A percentile compares a stretch with the other conserved stretches of the same genome.
Evolutionary conservation across 2,888 invertebrate genomes (phyloP).

Genomic region (Rotaria macrura): DNA sequence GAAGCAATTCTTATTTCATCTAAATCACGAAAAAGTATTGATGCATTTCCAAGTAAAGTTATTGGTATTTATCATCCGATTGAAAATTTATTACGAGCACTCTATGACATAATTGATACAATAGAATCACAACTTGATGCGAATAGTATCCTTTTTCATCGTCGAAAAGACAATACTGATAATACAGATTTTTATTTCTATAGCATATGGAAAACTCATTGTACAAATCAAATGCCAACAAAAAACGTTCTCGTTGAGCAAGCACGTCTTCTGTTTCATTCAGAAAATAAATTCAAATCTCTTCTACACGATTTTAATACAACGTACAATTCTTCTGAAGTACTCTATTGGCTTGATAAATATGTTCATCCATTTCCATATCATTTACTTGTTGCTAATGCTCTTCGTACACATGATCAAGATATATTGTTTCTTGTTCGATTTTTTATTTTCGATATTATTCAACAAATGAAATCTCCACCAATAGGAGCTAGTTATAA

Average conservation of each 20-base stretch:
- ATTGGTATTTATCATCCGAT: background rate
- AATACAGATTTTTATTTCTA: background rate
- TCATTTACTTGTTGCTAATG: background rate
- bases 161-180: background rate
- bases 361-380: background rate
- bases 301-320: background rate
- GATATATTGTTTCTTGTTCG: background rate
- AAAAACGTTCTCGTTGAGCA: background rate
- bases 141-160: background rate
- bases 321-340: background rate
- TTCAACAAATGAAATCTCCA: background rate
- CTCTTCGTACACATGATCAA: background rate
- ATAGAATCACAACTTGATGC: background rate
- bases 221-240: background rate
- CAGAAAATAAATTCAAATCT: background rate
- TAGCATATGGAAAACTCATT: background rate
- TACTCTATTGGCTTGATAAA: background rate
- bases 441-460: background rate
- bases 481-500: background rate
- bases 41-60: background rate
- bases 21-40: background rate
- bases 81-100: background rate
- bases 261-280: background rate
- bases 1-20: background rate
- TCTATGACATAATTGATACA: background rate